Evolutionary conservation across 2,113 vertebrate genomes (phyloP).

Genomic region (Channa argus): DNA sequence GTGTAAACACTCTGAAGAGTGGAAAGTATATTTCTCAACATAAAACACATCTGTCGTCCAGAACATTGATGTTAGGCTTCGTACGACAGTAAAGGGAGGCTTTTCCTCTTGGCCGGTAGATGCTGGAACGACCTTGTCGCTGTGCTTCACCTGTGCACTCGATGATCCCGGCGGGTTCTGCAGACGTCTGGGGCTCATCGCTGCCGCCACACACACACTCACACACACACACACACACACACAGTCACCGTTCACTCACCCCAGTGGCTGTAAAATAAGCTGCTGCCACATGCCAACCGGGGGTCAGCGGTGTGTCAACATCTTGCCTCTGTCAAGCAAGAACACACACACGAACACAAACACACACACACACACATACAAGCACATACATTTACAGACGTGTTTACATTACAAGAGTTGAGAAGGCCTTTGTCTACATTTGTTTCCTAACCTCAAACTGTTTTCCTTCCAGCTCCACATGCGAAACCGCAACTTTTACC

Average conservation of each 20-base stretch:
- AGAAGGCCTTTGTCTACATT: constrained; percentile 7
- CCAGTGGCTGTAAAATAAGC: constrained; percentile 59
- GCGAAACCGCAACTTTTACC: constrained; percentile 48
- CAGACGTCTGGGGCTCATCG: constrained; percentile 32
- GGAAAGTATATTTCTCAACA: constrained; percentile 60
- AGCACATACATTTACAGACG: neutral
- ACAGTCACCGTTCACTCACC: constrained; percentile 56
- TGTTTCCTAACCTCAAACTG: constrained; percentile 2
- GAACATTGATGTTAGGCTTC: constrained; percentile 42
- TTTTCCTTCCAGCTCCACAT: constrained; percentile 30
- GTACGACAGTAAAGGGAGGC: constrained; percentile 43
- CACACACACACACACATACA: neutral
- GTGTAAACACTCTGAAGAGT: constrained; percentile 64
- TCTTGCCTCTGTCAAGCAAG: constrained; percentile 48
- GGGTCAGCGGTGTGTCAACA: constrained; percentile 62
- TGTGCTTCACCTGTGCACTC: constrained; percentile 63
- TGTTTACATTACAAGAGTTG: constrained; percentile 11
- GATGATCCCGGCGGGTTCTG: constrained; percentile 29
- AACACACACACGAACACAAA: neutral
- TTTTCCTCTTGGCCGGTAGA: constrained; percentile 34
- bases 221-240: neutral
- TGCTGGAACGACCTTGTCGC: constrained; percentile 52
- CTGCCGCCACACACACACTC: constrained; percentile 24
- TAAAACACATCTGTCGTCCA: constrained; percentile 74
- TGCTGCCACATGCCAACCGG: constrained; percentile 50